A percentile compares a stretch with the other conserved stretches of the same genome.
These are phyloP conservation scores for Hyaena hyaena DNA, from an alignment of 2,113 vertebrate species.

Conservation along the genomic window DNA sequence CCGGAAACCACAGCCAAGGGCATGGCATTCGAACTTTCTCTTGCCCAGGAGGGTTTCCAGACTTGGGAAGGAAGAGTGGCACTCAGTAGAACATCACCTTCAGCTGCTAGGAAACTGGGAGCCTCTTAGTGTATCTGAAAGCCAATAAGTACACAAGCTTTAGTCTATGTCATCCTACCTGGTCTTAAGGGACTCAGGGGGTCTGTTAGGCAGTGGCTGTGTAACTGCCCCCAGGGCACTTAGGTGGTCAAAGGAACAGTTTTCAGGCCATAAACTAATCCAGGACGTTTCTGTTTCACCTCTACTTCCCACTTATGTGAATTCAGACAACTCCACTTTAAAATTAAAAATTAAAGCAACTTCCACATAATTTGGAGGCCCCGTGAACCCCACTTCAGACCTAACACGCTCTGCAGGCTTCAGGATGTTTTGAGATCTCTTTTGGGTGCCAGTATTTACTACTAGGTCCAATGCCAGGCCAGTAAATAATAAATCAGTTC, in stretches of 20 bases:
- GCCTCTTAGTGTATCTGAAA: not conserved
- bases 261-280: not conserved
- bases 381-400: not conserved
- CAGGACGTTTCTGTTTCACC: not conserved
- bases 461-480: not conserved
- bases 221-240: not conserved
- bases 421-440: conserved; percentile 34
- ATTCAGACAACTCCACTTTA: not conserved
- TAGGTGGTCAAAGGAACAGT: not conserved
- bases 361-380: conserved; percentile 44
- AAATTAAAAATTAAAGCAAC: conserved; percentile 60
- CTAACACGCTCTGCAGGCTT: not conserved
- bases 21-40: not conserved
- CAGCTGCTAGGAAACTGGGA: not conserved
- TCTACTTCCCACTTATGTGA: not conserved
- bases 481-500: conserved; percentile 17
- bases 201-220: not conserved
- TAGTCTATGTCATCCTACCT: not conserved
- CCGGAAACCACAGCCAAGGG: not conserved
- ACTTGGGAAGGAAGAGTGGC: not conserved
- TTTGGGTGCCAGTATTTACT: conserved; percentile 54
- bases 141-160: not conserved
- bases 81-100: not conserved
- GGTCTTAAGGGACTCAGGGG: not conserved
- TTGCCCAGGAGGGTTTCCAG: not conserved